These are phyloP conservation scores for Palythoa grandiflora DNA, from an alignment of 92 coral and sea anemone genomes.

Conservation along the genomic window DNA sequence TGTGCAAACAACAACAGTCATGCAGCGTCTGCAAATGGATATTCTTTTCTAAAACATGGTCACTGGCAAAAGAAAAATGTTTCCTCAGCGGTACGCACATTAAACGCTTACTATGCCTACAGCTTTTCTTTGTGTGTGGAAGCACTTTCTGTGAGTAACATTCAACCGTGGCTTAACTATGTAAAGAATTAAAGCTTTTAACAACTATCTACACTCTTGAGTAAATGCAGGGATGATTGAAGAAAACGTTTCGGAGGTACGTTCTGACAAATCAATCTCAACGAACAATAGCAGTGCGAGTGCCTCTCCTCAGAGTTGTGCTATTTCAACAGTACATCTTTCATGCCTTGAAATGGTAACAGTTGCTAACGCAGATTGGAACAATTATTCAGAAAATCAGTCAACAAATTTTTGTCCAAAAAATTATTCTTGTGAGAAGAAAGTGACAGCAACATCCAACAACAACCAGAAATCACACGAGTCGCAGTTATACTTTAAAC, in stretches of 20 bases:
- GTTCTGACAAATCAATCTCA: neutral
- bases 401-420: too few relatives aligned
- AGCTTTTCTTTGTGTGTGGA: neutral
- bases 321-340: neutral
- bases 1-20: neutral
- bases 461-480: too few relatives aligned
- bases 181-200: neutral
- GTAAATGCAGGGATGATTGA: neutral
- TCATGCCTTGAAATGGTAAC: neutral
- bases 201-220: neutral
- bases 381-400: too few relatives aligned
- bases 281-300: neutral
- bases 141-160: neutral
- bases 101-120: neutral
- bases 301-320: neutral
- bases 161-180: neutral
- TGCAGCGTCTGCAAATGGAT: neutral
- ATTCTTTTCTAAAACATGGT: neutral
- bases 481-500: too few relatives aligned
- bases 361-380: too few relatives aligned
- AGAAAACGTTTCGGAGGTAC: neutral
- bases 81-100: slow-evolving; percentile 1
- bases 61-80: neutral
- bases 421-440: too few relatives aligned
- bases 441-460: too few relatives aligned